Percentiles rank a stretch among this genome's conserved stretches.
Evolutionary conservation across 2,888 invertebrate species (phyloP).

Genomic region (Pyrochroa serraticornis): DNA sequence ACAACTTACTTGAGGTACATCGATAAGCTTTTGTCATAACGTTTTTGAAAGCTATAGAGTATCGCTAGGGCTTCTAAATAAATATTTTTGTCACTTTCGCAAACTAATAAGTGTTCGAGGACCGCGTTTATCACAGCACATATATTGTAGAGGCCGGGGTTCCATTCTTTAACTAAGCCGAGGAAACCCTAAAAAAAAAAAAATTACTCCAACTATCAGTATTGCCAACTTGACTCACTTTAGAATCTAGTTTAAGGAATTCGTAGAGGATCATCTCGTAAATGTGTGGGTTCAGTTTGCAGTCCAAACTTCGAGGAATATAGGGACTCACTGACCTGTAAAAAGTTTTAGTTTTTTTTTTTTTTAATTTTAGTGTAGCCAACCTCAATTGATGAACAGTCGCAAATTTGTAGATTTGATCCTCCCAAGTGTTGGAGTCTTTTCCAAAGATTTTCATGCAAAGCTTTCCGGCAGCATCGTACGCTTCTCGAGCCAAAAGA

Average conservation of each 20-base stretch:
- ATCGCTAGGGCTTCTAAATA: slow-evolving; percentile 88
- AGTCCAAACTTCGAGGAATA: slow-evolving; percentile 75
- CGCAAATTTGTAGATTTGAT: slow-evolving; percentile 89
- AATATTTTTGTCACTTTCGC: slow-evolving; percentile 72
- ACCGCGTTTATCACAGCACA: slow-evolving; percentile 86
- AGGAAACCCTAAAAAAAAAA: slow-evolving; percentile 69
- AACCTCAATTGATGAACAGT: slow-evolving; percentile 75
- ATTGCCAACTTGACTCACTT: slow-evolving; percentile 51
- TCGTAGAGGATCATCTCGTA: slow-evolving; percentile 96
- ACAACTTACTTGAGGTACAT: slow-evolving; percentile 80
- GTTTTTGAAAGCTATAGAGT: slow-evolving; percentile 83
- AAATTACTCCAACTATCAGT: no score
- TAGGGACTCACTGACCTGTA: slow-evolving; percentile 76
- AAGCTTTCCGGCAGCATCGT: slow-evolving; percentile 83
- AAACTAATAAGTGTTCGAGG: slow-evolving; percentile 75
- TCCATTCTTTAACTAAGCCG: slow-evolving; percentile 87
- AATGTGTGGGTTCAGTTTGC: slow-evolving; percentile 78
- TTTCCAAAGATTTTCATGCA: slow-evolving; percentile 84
- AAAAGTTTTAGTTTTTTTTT: slow-evolving; percentile 22
- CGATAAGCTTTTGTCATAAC: slow-evolving; percentile 89
- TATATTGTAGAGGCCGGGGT: slow-evolving; percentile 80
- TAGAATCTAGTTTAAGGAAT: slow-evolving; percentile 82
- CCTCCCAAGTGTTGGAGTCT: slow-evolving; percentile 88
- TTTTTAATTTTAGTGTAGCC: not conserved
- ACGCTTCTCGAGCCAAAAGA: slow-evolving; percentile 72